These are phyloP conservation scores for Diachasmimorpha longicaudata DNA, from an alignment of 1,140 invertebrate species.

Conservation along the genomic window DNA sequence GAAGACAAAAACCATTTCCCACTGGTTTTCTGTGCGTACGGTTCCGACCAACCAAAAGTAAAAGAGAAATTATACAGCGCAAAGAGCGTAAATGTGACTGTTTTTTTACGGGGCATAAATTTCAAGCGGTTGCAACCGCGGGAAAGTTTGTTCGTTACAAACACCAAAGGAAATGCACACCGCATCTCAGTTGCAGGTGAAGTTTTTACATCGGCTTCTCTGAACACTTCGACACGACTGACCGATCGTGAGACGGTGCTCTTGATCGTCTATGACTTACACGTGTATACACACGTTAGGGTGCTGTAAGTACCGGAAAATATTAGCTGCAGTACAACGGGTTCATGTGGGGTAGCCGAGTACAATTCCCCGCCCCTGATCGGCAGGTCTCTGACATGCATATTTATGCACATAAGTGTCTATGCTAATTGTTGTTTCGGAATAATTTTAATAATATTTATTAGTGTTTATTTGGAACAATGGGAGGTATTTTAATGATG, in stretches of 20 bases:
- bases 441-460: too few species aligned
- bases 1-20: too few species aligned
- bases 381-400: not conserved
- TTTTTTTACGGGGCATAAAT: constrained; percentile 33
- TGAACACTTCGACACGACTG: not conserved
- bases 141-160: constrained; percentile 13
- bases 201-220: constrained; percentile 17
- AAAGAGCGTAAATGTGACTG: not conserved
- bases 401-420: not conserved
- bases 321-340: not conserved
- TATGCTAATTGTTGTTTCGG: constrained; percentile 9
- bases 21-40: too few species aligned
- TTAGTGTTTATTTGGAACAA: too few species aligned
- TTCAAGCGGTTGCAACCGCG: constrained; percentile 20
- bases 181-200: constrained; percentile 18
- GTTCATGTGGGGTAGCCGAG: constrained; percentile 1
- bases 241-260: not conserved
- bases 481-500: too few species aligned
- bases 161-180: constrained; percentile 4
- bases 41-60: too few species aligned
- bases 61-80: not conserved
- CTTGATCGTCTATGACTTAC: not conserved
- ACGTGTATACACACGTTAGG: not conserved
- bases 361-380: not conserved
- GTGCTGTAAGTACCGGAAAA: not conserved